Evolutionary conservation across 1,140 invertebrate species (phyloP).

Genomic region (Melitaea cinxia): DNA sequence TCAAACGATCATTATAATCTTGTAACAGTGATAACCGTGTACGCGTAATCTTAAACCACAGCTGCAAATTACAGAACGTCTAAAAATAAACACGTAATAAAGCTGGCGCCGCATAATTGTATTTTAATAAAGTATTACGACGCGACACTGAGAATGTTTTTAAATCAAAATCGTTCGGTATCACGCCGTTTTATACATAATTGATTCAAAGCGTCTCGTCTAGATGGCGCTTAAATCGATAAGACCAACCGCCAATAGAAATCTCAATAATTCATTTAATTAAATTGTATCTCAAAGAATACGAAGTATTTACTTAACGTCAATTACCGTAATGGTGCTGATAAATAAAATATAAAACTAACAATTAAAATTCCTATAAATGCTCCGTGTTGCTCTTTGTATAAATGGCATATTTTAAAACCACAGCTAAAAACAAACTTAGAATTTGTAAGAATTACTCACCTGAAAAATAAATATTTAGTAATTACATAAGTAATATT

Average conservation of each 20-base stretch:
- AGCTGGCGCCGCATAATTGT: conserved; percentile 58
- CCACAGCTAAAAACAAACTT: no score
- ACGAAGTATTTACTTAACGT: background rate
- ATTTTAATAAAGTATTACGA: conserved; percentile 51
- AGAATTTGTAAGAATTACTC: no score
- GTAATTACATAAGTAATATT: no score
- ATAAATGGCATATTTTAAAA: no score
- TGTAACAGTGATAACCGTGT: conserved; percentile 8
- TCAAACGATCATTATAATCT: conserved; percentile 17
- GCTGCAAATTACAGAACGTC: conserved; percentile 30
- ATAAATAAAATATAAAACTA: no score
- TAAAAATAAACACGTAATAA: conserved; percentile 39
- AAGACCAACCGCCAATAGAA: background rate
- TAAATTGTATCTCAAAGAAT: background rate
- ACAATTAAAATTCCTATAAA: no score
- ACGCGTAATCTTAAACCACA: conserved; percentile 17
- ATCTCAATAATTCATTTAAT: background rate
- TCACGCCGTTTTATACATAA: conserved; percentile 38
- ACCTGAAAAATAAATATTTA: no score
- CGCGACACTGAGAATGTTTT: conserved; percentile 46
- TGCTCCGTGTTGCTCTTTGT: no score
- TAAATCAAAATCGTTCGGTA: conserved; percentile 36
- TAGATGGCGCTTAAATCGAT: conserved; percentile 35
- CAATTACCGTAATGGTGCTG: no score
- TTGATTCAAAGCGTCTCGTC: conserved; percentile 44